These are phyloP conservation scores for Crematogaster levior DNA, from an alignment of 2,888 invertebrate genomes.

Conservation along the genomic window DNA sequence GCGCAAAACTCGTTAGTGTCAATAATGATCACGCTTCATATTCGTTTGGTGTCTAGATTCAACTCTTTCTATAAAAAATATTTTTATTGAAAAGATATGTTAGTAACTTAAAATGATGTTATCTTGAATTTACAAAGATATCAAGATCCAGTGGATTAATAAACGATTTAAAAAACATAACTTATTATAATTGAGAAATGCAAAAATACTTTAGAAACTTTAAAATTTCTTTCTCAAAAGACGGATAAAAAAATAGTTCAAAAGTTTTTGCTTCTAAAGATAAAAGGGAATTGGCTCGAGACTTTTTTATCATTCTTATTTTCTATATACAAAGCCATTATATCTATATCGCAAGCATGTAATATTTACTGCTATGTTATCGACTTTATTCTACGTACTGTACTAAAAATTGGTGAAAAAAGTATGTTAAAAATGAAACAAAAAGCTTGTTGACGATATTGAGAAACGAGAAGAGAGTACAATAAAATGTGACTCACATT, in stretches of 20 bases:
- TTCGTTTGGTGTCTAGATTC: not conserved
- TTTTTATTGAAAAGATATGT: not conserved
- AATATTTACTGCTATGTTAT: constrained; percentile 18
- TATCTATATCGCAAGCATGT: not conserved
- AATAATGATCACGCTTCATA: not conserved
- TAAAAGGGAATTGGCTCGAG: not conserved
- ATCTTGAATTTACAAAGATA: not conserved
- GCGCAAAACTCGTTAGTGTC: not conserved
- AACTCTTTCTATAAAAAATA: not conserved
- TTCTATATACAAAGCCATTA: not conserved
- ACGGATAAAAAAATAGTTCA: not conserved
- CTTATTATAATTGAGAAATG: not conserved
- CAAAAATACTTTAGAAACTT: not conserved
- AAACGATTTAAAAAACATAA: not conserved
- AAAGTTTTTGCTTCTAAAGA: not conserved
- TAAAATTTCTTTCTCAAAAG: not conserved
- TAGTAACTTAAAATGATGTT: not conserved
- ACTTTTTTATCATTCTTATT: not conserved
- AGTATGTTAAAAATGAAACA: not conserved
- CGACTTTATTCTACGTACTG: not conserved
- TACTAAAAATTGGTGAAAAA: not conserved
- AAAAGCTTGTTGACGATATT: not conserved
- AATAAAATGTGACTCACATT: constrained; percentile 56
- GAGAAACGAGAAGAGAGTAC: constrained; percentile 11
- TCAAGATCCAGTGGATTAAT: not conserved